Evolutionary conservation across 2,797 vertebrate genomes (phyloP).

Genomic region (Eospalax fontanierii): DNA sequence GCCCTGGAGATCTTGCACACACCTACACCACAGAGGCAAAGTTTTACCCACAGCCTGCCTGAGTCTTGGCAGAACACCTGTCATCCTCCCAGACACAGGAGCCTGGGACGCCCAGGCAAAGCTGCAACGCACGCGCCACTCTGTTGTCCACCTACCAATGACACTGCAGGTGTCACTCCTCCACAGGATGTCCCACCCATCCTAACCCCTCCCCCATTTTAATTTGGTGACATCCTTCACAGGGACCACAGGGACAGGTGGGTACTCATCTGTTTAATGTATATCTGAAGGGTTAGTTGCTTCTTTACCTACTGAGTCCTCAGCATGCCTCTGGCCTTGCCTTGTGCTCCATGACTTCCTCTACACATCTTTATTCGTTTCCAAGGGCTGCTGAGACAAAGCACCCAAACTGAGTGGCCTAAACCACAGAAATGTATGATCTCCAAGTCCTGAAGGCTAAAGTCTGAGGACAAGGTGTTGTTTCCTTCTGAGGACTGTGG

Average conservation of each 20-base stretch:
- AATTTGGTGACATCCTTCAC: background rate
- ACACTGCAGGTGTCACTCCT: too few relatives aligned
- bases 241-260: too few relatives aligned
- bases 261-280: background rate
- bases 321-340: background rate
- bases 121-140: background rate
- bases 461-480: background rate
- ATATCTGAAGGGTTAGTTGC: background rate
- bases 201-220: background rate
- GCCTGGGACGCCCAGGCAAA: background rate
- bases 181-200: too few relatives aligned
- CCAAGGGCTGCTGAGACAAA: background rate
- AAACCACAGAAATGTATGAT: background rate
- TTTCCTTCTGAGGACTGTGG: background rate
- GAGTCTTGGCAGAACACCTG: background rate
- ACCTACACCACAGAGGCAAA: rapidly evolving
- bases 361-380: background rate
- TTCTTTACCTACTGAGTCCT: background rate
- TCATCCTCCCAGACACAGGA: background rate
- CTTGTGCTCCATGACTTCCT: background rate
- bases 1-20: background rate
- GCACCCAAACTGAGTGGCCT: background rate
- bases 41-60: background rate
- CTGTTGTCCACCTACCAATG: rapidly evolving
- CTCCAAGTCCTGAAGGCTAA: background rate